Evolutionary conservation across 2,888 invertebrate genomes (phyloP).

Genomic region (Sinelater perroti): DNA sequence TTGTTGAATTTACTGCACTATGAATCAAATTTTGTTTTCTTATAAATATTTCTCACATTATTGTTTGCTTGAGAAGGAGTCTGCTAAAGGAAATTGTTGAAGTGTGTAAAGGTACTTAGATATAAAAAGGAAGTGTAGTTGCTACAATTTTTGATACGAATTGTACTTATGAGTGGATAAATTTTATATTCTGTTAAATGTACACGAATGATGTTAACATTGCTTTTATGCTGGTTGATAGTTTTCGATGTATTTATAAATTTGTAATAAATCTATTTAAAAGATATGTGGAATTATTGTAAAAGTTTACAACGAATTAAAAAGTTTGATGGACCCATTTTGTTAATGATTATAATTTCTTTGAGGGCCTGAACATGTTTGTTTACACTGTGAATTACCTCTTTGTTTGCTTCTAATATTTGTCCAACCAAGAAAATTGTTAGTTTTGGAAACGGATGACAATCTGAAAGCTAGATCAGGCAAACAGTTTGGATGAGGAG

Average conservation of each 20-base stretch:
- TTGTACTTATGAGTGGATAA: conserved; percentile 19
- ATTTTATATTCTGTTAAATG: conserved; percentile 19
- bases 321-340: too few relatives aligned
- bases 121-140: not conserved
- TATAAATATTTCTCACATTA: not conserved
- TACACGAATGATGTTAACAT: not conserved
- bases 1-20: not conserved
- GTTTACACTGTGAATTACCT: too few relatives aligned
- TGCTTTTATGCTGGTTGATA: conserved; percentile 10
- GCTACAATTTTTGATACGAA: conserved; percentile 1
- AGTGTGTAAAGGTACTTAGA: not conserved
- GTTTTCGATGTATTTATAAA: conserved; percentile 9
- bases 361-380: too few relatives aligned
- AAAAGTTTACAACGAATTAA: too few relatives aligned
- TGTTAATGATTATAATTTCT: too few relatives aligned
- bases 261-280: conserved; percentile 12
- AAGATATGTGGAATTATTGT: too few relatives aligned
- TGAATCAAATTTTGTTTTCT: not conserved
- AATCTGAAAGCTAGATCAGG: too few relatives aligned
- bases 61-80: not conserved
- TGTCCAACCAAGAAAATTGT: too few relatives aligned
- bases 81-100: not conserved
- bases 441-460: too few relatives aligned
- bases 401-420: too few relatives aligned
- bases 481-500: too few relatives aligned